These are phyloP conservation scores for Cladopsammia gracilis DNA, from an alignment of 64 coral and sea anemone genomes.

Conservation along the genomic window DNA sequence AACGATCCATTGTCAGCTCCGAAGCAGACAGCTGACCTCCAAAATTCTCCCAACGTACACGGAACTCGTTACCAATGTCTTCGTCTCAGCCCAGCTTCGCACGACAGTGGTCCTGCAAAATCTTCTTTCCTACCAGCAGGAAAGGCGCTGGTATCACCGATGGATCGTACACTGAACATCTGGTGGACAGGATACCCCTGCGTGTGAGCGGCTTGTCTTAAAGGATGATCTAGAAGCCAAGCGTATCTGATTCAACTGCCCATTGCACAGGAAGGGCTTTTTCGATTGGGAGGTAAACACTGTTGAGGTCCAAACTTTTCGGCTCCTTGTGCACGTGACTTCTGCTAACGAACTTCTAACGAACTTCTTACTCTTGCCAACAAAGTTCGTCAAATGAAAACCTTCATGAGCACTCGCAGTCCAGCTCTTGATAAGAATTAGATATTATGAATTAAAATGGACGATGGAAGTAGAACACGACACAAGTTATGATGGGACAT, in stretches of 20 bases:
- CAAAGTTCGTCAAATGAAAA: constrained; percentile 68
- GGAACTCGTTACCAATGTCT: constrained; percentile 10
- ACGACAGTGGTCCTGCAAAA: constrained; percentile 61
- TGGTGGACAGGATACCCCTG: not conserved
- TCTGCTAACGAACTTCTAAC: not conserved
- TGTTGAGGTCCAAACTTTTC: constrained; percentile 31
- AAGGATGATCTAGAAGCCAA: constrained; percentile 63
- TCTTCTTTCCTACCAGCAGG: constrained; percentile 53
- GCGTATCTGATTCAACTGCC: constrained; percentile 66
- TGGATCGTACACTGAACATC: constrained; percentile 74
- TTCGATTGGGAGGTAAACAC: constrained; percentile 29
- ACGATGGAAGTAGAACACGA: too few relatives aligned
- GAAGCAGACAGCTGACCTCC: not conserved
- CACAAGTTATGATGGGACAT: too few relatives aligned
- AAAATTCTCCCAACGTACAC: constrained; percentile 62
- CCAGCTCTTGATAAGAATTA: too few relatives aligned
- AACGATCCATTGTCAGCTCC: constrained; percentile 1
- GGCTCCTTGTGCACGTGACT: constrained; percentile 39
- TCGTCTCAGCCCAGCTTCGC: constrained; percentile 57
- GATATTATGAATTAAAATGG: too few relatives aligned
- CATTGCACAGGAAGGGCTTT: constrained; percentile 48
- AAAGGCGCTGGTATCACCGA: constrained; percentile 74
- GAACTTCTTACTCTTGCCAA: constrained; percentile 14
- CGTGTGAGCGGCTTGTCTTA: constrained; percentile 66
- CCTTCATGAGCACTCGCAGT: constrained; percentile 42